Evolutionary conservation across 2,113 vertebrate genomes (phyloP), one percentile per base, ranked within the genome.

Genomic region (Orientallactaga bullata): DNA sequence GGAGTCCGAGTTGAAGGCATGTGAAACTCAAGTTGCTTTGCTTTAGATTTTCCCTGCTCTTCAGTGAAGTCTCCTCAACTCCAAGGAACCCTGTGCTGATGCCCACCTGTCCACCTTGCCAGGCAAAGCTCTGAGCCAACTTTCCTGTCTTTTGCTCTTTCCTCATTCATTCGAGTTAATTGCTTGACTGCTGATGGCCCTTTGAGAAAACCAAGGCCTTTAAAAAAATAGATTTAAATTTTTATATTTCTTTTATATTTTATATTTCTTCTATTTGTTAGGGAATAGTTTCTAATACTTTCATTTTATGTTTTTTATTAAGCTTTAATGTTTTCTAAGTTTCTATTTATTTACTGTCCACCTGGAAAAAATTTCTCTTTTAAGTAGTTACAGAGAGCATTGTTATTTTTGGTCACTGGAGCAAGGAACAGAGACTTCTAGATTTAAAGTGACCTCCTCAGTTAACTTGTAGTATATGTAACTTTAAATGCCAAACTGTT

Each of bases 211-310:
- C 3, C 1, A 7, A 85, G 6, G 1, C 42, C 58, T 79, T 58
- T 82, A 81, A 5, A 71, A 71, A 87, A 76, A 58, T 7, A 66
- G 73, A 58, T 81, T 85, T 93, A 74, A 71, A 90, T n/a, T 82
- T 85, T 82, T 68, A 32, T 77, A 35, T 88, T 77, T 88, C 47
- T 24, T 85, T 2, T 47, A n/a, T n/a, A n/a, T 82, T 85, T 82
- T 68, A 32, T 77, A 35, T 88, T 77, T 88, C 47, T 24, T 85
- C 2, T 47, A n/a, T 88, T 94, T 51, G 78, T 86, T 85, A 85
- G 39, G 35, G 35, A 65, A 51, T 71, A 81, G 60, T 55, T 94
- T 88, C 32, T 0, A 4, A 21, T 80, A n/a, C 72, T 37, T n/a
- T 60, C 23, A 68, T 88, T 11, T 51, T 65, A 20, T 83, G 24